Percentiles rank a stretch among this genome's conserved stretches.
Evolutionary conservation across 2,113 vertebrate species (phyloP).

Genomic region (Gracilinanus agilis): DNA sequence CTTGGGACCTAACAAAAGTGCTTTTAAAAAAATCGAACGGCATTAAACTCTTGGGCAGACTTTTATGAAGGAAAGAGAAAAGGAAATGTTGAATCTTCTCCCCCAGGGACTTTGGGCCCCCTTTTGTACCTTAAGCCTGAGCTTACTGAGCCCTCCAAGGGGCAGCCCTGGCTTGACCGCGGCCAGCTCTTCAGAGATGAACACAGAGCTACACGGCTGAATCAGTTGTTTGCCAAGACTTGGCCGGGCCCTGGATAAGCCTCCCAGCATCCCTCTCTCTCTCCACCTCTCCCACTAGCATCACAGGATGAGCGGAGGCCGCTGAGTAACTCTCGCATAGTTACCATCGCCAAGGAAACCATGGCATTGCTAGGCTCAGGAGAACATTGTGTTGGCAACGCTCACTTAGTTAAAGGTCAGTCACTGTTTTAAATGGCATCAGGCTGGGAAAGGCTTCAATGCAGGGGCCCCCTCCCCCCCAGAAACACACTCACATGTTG

Average conservation of each 20-base stretch:
- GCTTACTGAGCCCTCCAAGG: neutral
- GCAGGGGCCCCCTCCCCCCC: neutral
- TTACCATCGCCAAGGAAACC: constrained; percentile 20
- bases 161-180: neutral
- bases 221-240: neutral
- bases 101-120: neutral
- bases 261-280: neutral
- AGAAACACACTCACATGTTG: neutral
- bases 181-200: neutral
- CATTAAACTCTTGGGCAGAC: neutral
- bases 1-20: neutral
- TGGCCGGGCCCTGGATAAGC: neutral
- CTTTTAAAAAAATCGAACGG: neutral
- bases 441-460: neutral
- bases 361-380: neutral
- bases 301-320: neutral
- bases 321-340: neutral
- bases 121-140: neutral
- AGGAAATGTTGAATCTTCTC: neutral
- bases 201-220: too few species aligned
- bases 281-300: neutral
- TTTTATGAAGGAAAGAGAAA: neutral
- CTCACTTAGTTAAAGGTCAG: constrained; percentile 4
- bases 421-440: constrained; percentile 17
- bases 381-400: neutral